Conservation (phyloP, 2,888 invertebrate species). For the Xiphydria camelus region DNA sequence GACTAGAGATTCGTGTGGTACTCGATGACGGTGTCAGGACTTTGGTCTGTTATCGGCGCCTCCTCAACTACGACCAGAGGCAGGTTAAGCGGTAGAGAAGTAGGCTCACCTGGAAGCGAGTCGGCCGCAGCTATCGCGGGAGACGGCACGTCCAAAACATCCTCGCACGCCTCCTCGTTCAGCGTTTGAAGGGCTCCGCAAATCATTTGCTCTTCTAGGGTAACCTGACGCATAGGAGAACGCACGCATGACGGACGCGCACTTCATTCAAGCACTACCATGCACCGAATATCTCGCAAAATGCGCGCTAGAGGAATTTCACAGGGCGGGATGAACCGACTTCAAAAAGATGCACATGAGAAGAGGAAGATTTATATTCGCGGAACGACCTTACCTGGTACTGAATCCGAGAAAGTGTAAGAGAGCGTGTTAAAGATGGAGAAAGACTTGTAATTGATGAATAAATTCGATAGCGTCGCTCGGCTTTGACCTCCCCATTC, state of each 20-base stretch:
- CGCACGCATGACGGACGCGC: no score
- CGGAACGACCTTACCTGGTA: constrained; percentile 38
- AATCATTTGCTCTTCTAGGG: constrained; percentile 93
- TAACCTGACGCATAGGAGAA: constrained; percentile 67
- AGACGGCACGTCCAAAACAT: constrained; percentile 72
- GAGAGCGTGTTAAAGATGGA: no score
- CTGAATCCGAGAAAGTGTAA: constrained; percentile 27
- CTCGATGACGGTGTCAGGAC: constrained; percentile 51
- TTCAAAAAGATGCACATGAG: not conserved
- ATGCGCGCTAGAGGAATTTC: no score
- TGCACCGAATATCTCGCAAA: no score
- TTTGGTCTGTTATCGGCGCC: constrained; percentile 51
- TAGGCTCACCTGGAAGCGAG: constrained; percentile 56
- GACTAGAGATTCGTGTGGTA: constrained; percentile 42
- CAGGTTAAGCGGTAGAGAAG: constrained; percentile 53
- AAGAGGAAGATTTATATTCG: no score
- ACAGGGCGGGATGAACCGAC: no score
- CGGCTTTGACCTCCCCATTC: no score
- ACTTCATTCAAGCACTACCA: no score
- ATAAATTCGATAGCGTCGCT: no score
- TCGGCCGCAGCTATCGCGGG: constrained; percentile 38
- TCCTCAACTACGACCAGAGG: constrained; percentile 57
- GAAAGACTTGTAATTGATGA: no score
- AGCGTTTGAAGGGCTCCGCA: constrained; percentile 90
- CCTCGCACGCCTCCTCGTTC: constrained; percentile 92